Base-by-base conservation (phyloP, 2,888 invertebrate species). In the Hofmannophila pseudospretella region DNA sequence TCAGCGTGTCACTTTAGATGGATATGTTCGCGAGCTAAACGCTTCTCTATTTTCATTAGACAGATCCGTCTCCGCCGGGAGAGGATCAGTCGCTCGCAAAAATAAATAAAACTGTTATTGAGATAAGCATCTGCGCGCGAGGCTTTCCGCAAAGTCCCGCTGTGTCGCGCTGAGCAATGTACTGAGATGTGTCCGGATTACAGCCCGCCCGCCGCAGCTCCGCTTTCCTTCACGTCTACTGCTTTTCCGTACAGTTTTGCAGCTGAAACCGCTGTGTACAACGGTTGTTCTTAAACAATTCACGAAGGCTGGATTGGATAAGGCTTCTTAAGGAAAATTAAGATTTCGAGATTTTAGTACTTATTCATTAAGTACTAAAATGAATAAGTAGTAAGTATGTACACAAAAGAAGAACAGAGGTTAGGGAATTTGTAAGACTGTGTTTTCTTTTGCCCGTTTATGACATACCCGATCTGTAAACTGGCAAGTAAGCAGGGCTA, bases 81-180 rank as follows among this genome's bases (percentile, higher is more conserved):
- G 74, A 47, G 80, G 84, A 84, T 84, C 80, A 81, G 71, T 47
- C 73, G 74, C 74, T 75, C 70, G 78, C 78, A 84, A 84, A 85
- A 85, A 86, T 85, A 86, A 85, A 85, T 85, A 86, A 86, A 85
- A 85, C 81, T 85, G 85, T 85, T 86, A 85, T 85, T 85, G 85
- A 79, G 86, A 84, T 84, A 85, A 85, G 78, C 84, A 84, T 85
- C 84, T 85, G 84, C 78, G 68, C 71, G 69, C 67, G 69, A 71
- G 82, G 82, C 80, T 82, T 82, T 82, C 58, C 76, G 70, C 81
- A 84, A 84, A 85, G 82, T 80, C 84, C 81, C 78, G 72, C 71
- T 73, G 81, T 79, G 82, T 80, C 81, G 80, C 81, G 71, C 67
- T 79, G 81, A 82, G 80, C 78, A 78, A 79, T 81, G 82, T 82